Base-by-base conservation (phyloP, 2,113 vertebrate genomes). In the Osmerus mordax region DNA sequence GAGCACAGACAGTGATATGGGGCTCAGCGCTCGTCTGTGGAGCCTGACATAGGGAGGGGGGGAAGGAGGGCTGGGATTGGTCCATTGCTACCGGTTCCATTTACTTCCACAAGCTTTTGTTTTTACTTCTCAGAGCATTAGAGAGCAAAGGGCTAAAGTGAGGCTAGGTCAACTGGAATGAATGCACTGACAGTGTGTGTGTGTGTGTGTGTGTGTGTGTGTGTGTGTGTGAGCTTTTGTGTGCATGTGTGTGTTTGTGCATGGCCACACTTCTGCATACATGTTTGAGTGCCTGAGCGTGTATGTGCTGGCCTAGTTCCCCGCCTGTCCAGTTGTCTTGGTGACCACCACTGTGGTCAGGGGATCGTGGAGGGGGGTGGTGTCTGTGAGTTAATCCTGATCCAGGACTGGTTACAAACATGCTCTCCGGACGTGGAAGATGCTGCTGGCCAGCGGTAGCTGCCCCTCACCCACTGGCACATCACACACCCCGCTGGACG, bases 1-100 rank as follows among this genome's bases (percentile, higher is more conserved):
- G 67, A 85, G 85, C 88, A 71, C 89, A 83, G 89, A 92, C 87
- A 88, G 89, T 59, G 87, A 86, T 87, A 89, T 77, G 87, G 68
- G 62, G 70, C 78, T 82, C 56, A 68, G 75, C 65, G 72, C 78
- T 82, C 60, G 71, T 68, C 47, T 52, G 19, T 67, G 61, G 55
- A 51, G 73, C n/a, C 53, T 65, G 62, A 8, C 63, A 28, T n/a
- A 23, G 7, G 21, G 18, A 70, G 68, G 64, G 15, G 73, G 58
- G 71, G 65, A 32, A 61, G 25, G 7, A 23, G 32, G 28, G 16
- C 32, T 63, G 65, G 64, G 36, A 71, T 72, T 32, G 72, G 72
- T 61, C 75, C 77, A 89, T 84, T 86, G 86, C 84, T 78, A 25
- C 77, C 82, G 65, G 65, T 58, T 72, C 54, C 61, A 64, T 18